Conservation (phyloP, 2,113 vertebrate species). For the Pipra filicauda region DNA sequence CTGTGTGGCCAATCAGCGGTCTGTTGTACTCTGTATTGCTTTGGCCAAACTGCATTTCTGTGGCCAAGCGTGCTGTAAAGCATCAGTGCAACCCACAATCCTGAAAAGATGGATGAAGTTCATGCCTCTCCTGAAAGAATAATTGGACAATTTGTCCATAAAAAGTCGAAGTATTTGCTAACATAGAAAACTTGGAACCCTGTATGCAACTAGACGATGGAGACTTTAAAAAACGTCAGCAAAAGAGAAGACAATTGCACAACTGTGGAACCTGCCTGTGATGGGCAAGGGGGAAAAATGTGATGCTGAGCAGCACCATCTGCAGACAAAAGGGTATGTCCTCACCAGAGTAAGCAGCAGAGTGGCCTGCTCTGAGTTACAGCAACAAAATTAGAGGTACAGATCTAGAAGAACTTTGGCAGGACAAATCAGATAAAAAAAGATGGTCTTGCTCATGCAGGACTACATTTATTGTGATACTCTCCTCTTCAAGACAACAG, state of each 20-base stretch:
- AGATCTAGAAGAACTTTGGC: neutral
- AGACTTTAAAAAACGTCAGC: neutral
- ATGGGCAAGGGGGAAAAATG: accelerated
- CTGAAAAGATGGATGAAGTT: neutral
- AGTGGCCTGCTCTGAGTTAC: neutral
- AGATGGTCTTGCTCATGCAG: neutral
- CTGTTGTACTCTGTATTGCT: neutral
- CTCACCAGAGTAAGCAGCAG: neutral
- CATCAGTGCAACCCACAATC: neutral
- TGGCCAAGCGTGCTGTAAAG: neutral
- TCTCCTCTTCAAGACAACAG: neutral
- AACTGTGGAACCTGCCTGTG: neutral
- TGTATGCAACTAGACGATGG: neutral
- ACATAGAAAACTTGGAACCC: neutral
- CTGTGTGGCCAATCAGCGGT: neutral
- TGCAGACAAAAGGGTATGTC: neutral
- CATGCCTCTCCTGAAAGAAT: neutral
- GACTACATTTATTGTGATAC: neutral
- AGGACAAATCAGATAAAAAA: neutral
- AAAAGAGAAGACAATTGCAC: neutral
- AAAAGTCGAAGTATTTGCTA: neutral
- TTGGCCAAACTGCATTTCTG: neutral
- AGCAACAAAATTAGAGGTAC: neutral
- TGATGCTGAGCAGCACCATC: neutral
- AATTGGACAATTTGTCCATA: neutral